Percentiles rank a stretch among this genome's conserved stretches.
phyloP scores from a whole-genome alignment of 2,888 invertebrate genomes.

The Chloroclystis v-ata region DNA sequence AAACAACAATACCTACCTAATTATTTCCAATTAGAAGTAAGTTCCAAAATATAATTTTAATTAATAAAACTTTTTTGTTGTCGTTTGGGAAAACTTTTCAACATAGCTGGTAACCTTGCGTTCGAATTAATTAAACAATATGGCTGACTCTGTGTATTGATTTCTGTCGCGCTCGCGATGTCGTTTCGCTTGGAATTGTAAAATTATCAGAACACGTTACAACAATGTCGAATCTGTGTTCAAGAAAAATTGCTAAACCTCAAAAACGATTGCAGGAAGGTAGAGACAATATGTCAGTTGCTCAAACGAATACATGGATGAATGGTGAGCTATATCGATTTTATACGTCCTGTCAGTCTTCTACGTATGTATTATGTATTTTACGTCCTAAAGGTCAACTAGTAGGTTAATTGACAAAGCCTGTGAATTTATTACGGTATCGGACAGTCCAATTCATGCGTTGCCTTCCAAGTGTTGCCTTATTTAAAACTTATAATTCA shows the following conservation, averaged over 20 bases:
- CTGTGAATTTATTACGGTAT: slow-evolving; percentile 23
- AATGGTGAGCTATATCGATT: slow-evolving; percentile 83
- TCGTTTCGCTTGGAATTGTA: slow-evolving; percentile 46
- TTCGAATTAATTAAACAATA: slow-evolving; percentile 46
- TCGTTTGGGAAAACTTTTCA: background rate
- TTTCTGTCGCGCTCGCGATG: slow-evolving; percentile 30
- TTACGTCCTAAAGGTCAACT: slow-evolving; percentile 32
- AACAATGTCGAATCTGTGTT: slow-evolving; percentile 86
- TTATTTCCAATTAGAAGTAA: too few species aligned
- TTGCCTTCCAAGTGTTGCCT: too few species aligned
- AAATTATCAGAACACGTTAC: slow-evolving; percentile 33
- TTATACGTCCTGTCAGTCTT: slow-evolving; percentile 17
- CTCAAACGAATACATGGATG: slow-evolving; percentile 91
- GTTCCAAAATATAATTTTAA: too few species aligned
- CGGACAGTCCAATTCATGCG: slow-evolving; percentile 14
- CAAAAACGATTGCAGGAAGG: slow-evolving; percentile 86
- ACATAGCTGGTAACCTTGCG: slow-evolving; percentile 4
- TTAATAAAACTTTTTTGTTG: too few species aligned
- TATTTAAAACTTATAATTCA: too few species aligned
- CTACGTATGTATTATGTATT: slow-evolving; percentile 2
- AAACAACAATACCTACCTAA: too few species aligned
- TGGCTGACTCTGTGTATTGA: slow-evolving; percentile 16
- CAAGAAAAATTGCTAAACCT: slow-evolving; percentile 85
- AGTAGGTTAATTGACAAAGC: slow-evolving; percentile 30
- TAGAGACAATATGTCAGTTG: slow-evolving; percentile 84